A percentile compares a stretch with the other conserved stretches of the same genome.
Evolutionary conservation across 2,888 invertebrate genomes (phyloP).

Genomic region (Romanomermis culicivorax): DNA sequence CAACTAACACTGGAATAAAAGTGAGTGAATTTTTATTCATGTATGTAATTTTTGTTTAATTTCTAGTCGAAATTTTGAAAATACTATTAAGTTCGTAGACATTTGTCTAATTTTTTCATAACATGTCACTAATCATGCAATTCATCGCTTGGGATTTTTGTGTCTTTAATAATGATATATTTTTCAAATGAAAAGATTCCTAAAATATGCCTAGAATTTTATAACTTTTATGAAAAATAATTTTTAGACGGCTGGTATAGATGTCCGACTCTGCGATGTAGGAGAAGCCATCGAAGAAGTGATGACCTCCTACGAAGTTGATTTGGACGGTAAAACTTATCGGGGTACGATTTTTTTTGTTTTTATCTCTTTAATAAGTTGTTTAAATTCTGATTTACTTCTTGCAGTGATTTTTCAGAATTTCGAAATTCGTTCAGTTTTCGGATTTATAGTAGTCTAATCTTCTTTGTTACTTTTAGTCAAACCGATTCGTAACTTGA

Average conservation of each 20-base stretch:
- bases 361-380: constrained; percentile 1
- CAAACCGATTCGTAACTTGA: constrained; percentile 89
- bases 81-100: neutral
- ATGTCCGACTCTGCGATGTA: constrained; percentile 87
- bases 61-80: neutral
- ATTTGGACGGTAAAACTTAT: constrained; percentile 82
- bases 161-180: neutral
- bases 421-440: neutral
- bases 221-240: too few species aligned
- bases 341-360: constrained; percentile 37
- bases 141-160: too few species aligned
- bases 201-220: too few species aligned
- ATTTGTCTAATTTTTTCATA: neutral
- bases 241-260: constrained; percentile 59
- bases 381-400: neutral
- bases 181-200: neutral
- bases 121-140: too few species aligned
- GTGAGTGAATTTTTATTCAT: constrained; percentile 30
- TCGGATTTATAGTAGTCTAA: neutral
- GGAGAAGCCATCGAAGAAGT: constrained; percentile 91
- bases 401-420: too few species aligned
- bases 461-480: constrained; percentile 31
- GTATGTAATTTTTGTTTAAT: neutral
- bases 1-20: constrained; percentile 90
- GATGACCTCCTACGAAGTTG: constrained; percentile 97